Evolutionary conservation across 64 coral and sea anemone genomes (phyloP), one percentile per base, ranked within the genome.

Genomic region (Dendrophyllia cribrosa): DNA sequence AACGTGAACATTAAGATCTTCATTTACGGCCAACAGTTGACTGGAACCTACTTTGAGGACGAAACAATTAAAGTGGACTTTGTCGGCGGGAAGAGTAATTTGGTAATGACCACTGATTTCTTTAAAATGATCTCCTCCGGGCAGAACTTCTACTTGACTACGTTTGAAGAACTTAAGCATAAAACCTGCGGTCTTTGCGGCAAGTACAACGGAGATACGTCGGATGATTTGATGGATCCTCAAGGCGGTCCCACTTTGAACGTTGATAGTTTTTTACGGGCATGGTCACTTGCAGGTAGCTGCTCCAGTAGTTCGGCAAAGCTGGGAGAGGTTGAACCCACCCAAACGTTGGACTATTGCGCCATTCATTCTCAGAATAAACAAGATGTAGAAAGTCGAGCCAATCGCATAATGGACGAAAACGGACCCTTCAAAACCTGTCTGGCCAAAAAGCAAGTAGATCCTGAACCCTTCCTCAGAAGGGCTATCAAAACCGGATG

Each of bases 171-270:
- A 1, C 2, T 51, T 1, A 5, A 7, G 60, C 17, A 51, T 4
- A 66, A 84, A 24, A 84, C 80, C 8, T 84, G 61, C 46, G 80
- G 80, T 68, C 59, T 84, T 2, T 84, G 80, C 62, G 80, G 80
- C 3, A 84, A 44, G 20, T 84, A 50, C 8, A 84, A 84, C 62
- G 9, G n/a, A 5, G 64, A 84, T 15, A 66, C 44, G 43, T 17
- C 12, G 1, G 80, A 84, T n/a, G 80, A 84, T 65, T 68, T 67
- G 17, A 19, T 1, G 0, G n/a, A 34, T 23, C 43, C 59, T 7
- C 46, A 66, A 12, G 20, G 11, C 20, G 61, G 34, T 2, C 43
- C 5, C 0, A 14, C 44, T 6, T 34, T 19, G 6, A 51, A 10
- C 14, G 43, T 59, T 1, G 17, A 48, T 7, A 16, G 6, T 3